A percentile compares a stretch with the other conserved stretches of the same genome.
Conservation (phyloP, 1,140 invertebrate species). For the Ceratoteleas bidentatus region DNA sequence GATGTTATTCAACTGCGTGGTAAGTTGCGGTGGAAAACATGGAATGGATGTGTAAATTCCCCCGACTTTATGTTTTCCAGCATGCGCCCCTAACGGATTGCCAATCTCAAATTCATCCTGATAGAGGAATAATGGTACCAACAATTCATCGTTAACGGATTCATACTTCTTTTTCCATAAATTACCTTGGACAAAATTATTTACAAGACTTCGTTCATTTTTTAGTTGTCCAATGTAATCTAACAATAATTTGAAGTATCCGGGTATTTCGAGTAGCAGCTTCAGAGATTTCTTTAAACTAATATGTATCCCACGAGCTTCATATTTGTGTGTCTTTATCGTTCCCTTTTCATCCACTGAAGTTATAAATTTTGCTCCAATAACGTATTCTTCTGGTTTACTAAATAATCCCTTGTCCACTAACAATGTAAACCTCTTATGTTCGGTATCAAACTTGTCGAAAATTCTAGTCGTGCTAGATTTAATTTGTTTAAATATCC, state of each 20-base stretch:
- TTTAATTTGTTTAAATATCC: conserved; percentile 7
- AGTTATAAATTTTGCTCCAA: conserved; percentile 2
- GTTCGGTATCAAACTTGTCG: conserved; percentile 17
- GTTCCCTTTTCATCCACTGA: no score
- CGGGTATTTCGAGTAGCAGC: no score
- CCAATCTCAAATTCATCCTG: conserved; percentile 39
- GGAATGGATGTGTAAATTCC: conserved; percentile 29
- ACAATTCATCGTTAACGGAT: no score
- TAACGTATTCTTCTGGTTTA: conserved; percentile 8
- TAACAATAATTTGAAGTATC: no score
- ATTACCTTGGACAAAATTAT: no score
- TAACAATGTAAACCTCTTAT: conserved; percentile 16
- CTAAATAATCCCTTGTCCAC: conserved; percentile 1
- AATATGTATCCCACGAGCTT: no score
- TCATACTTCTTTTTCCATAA: no score
- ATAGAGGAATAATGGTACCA: conserved; percentile 43
- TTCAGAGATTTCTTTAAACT: no score
- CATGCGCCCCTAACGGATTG: conserved; percentile 32
- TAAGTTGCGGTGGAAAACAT: conserved; percentile 18
- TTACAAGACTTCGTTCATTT: no score
- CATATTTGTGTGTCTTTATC: no score
- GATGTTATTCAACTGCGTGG: conserved; percentile 29
- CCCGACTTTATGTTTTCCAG: conserved; percentile 24
- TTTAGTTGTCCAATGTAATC: no score
- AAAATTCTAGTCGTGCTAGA: not conserved